phyloP scores from a whole-genome alignment of 2,797 vertebrate species.

The Bryconaethiops microstoma region DNA sequence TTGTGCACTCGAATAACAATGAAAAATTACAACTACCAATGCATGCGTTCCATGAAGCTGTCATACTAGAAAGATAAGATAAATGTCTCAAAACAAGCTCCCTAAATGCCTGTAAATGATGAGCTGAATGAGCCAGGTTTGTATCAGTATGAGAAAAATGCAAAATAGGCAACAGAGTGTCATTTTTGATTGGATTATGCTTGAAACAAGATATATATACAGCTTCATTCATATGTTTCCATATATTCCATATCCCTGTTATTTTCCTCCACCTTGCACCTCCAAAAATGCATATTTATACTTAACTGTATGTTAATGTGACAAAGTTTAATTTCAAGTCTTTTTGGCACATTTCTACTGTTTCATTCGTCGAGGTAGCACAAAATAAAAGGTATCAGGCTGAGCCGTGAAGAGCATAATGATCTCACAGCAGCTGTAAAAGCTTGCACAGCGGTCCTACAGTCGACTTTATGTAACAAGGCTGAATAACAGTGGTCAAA shows the following conservation, averaged over 20 bases:
- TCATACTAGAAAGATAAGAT: not conserved
- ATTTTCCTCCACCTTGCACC: not conserved
- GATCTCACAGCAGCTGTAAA: not conserved
- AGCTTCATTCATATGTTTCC: too few species aligned
- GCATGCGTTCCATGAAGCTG: not conserved
- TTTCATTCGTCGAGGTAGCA: not conserved
- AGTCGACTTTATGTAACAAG: slow-evolving; percentile 2
- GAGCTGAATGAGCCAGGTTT: not conserved
- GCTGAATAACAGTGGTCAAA: slow-evolving; percentile 1
- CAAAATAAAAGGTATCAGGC: not conserved
- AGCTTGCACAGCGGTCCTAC: not conserved
- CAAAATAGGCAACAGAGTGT: not conserved
- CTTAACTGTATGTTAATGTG: too few species aligned
- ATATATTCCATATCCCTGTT: not conserved
- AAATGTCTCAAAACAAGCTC: not conserved
- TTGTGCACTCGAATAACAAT: not conserved
- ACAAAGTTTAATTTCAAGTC: not conserved
- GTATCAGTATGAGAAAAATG: not conserved
- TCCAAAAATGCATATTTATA: not conserved
- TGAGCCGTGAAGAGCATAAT: not conserved
- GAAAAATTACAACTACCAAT: not conserved
- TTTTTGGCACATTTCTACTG: not conserved
- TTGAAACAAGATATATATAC: not conserved
- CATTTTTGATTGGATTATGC: slow-evolving; percentile 5
- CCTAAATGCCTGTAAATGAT: not conserved